phyloP scores from a whole-genome alignment of 2,113 vertebrate species.

The Mormyrus iriodes region DNA sequence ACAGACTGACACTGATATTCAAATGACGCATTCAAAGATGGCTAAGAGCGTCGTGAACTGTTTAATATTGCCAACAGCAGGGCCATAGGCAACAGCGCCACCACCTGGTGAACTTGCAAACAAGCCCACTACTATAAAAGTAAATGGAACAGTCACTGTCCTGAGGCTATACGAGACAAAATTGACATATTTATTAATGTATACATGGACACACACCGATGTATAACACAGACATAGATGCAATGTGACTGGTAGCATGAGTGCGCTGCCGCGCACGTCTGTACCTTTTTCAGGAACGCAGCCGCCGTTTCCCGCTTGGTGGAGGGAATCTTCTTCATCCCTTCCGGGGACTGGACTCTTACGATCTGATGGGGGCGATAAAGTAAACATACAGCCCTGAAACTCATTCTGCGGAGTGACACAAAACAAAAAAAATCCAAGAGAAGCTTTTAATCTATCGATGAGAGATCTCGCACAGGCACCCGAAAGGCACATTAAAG shows the following conservation, averaged over 20 bases:
- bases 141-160: background rate
- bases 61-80: background rate
- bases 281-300: slow-evolving; percentile 90
- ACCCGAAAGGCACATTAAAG: background rate
- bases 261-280: background rate
- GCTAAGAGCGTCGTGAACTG: background rate
- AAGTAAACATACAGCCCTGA: background rate
- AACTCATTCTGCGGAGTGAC: background rate
- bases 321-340: slow-evolving; percentile 84
- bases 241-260: background rate
- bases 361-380: slow-evolving; percentile 64
- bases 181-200: background rate
- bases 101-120: background rate
- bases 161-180: background rate
- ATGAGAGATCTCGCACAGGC: background rate
- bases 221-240: background rate
- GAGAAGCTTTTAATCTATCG: background rate
- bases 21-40: background rate
- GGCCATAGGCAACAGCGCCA: background rate
- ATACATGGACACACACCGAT: background rate
- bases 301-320: slow-evolving; percentile 84
- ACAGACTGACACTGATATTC: background rate
- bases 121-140: background rate
- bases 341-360: slow-evolving; percentile 90
- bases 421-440: background rate